Evolutionary conservation across 2,113 vertebrate genomes (phyloP), one percentile per base, ranked within the genome.

Genomic region (Trematomus loennbergii): DNA sequence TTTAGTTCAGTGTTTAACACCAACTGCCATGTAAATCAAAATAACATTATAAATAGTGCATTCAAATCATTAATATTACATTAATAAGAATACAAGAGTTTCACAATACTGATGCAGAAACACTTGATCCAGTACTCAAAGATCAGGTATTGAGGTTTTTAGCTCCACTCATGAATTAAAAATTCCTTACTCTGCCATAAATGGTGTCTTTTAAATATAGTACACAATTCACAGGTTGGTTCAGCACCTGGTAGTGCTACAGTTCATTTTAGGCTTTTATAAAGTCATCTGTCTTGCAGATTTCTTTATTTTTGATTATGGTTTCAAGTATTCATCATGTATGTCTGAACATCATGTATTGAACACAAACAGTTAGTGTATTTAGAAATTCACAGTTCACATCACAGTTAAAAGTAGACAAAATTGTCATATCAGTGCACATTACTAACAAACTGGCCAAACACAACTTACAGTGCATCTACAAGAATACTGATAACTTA

Each of bases 201-300:
- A 16, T 6, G 5, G 2, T 12, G 20, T 53, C 12, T 63, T 55
- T 12, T n/a, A 9, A 61, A 46, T 11, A 2, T 55, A 13, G 10
- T 54, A n/a, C 18, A 57, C 22, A n/a, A n/a, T 48, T 25, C 12
- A 1, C 0, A 36, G 70, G 66, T 79, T 79, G 73, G 54, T 62
- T 75, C 64, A 52, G 25, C 66, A 78, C 73, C 58, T 17, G 9
- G 3, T 7, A 36, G 18, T 49, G 3, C 4, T 15, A n/a, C 2
- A 2, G 6, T 67, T 89, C 0, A 60, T 48, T 40, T 53, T 57
- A 78, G 79, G 58, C 88, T 90, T 92, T 89, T 78, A 79, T 90
- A 72, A 92, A 91, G 85, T 81, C 71, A 66, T 12, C 57, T 69
- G 49, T 58, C 5, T 8, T 0, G 5, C 29, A 80, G 45, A 75